A percentile compares a stretch with the other conserved stretches of the same genome.
phyloP scores from a whole-genome alignment of 2,888 invertebrate species.

The Dynastes maya region DNA sequence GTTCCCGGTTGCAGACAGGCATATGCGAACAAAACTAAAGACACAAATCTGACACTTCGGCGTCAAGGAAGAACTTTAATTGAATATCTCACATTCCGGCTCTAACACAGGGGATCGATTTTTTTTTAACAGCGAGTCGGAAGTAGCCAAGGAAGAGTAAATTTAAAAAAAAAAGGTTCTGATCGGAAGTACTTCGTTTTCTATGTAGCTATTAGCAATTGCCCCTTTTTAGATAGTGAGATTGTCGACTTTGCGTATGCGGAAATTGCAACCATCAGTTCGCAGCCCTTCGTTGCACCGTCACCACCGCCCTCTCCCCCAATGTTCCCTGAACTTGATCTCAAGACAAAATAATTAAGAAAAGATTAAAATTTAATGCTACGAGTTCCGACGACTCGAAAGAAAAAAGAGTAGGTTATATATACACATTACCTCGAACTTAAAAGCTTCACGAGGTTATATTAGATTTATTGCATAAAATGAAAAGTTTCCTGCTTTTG shows the following conservation, averaged over 20 bases:
- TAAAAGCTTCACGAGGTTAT: slow-evolving; percentile 10
- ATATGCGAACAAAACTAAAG: slow-evolving; percentile 58
- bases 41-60: slow-evolving; percentile 66
- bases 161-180: background rate
- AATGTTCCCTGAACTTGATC: too few relatives aligned
- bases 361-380: slow-evolving; percentile 22
- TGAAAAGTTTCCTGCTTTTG: background rate
- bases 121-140: slow-evolving; percentile 52
- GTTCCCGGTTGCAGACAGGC: slow-evolving; percentile 13
- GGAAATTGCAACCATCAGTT: slow-evolving; percentile 32
- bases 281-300: background rate
- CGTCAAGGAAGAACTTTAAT: slow-evolving; percentile 67
- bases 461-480: slow-evolving; percentile 12
- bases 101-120: slow-evolving; percentile 58
- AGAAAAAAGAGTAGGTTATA: background rate
- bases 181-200: slow-evolving; percentile 13
- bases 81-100: slow-evolving; percentile 66
- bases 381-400: background rate
- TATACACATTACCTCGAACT: background rate
- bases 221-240: background rate
- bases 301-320: background rate
- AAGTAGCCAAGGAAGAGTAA: background rate
- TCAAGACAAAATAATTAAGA: slow-evolving; percentile 25
- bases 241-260: slow-evolving; percentile 14
- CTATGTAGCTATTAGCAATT: slow-evolving; percentile 16